These are phyloP conservation scores for Chloroceryle inda DNA, from an alignment of 2,797 vertebrate genomes.

Conservation along the genomic window DNA sequence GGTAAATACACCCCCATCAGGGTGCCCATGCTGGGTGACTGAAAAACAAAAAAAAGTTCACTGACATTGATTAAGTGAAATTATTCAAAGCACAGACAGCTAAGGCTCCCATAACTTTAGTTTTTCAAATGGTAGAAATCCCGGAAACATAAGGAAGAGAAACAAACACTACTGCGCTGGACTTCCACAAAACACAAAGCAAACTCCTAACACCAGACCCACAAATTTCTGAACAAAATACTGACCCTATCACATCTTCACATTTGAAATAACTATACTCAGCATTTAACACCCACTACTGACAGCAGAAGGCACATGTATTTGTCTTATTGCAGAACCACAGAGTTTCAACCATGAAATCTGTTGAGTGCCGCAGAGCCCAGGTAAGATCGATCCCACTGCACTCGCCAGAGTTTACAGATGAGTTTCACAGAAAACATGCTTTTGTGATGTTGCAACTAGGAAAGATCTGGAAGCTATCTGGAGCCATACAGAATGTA, in stretches of 20 bases:
- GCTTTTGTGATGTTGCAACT: background rate
- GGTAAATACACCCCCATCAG: slow-evolving; percentile 98
- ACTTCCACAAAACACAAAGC: background rate
- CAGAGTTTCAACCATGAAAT: background rate
- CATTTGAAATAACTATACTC: background rate
- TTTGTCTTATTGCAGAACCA: background rate
- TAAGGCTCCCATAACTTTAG: background rate
- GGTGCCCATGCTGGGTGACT: slow-evolving; percentile 99
- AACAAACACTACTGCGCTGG: background rate
- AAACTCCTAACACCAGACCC: background rate
- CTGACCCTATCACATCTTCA: background rate
- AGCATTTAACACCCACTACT: background rate
- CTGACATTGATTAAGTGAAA: background rate
- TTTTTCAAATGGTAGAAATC: background rate
- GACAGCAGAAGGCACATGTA: background rate
- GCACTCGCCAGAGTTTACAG: background rate
- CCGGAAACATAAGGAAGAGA: background rate
- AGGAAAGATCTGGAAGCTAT: background rate
- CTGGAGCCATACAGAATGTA: background rate
- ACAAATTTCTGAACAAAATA: background rate
- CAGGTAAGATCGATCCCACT: background rate
- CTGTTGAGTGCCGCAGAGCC: accelerated
- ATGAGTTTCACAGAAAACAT: background rate
- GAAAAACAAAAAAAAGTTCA: background rate
- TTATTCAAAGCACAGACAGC: background rate